phyloP scores from a whole-genome alignment of 2,888 invertebrate species.

The Timandra comae region DNA sequence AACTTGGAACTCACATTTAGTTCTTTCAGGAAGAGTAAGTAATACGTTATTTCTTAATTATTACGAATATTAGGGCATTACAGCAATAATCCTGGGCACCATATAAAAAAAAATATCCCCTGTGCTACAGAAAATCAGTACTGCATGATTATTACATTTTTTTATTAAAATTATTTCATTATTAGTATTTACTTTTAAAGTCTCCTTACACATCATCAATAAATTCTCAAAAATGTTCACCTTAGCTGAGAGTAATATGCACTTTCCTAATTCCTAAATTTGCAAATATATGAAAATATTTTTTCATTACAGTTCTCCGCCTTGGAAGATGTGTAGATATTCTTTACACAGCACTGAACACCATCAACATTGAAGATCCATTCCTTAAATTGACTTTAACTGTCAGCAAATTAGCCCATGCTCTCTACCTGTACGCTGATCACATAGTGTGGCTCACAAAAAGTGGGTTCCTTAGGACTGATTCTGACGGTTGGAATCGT shows the following conservation, averaged over 20 bases:
- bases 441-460: constrained; percentile 91
- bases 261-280: too few species aligned
- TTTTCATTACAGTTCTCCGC: constrained; percentile 82
- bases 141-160: too few species aligned
- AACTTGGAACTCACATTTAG: constrained; percentile 89
- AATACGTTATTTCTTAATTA: too few species aligned
- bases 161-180: too few species aligned
- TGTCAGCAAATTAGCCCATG: constrained; percentile 86
- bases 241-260: too few species aligned
- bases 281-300: constrained; percentile 3
- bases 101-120: too few species aligned
- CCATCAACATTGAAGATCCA: constrained; percentile 83
- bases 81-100: too few species aligned
- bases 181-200: too few species aligned
- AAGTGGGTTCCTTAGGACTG: constrained; percentile 80
- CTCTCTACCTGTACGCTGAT: constrained; percentile 88
- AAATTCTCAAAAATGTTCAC: too few species aligned
- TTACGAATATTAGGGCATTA: too few species aligned
- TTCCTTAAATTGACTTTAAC: constrained; percentile 83
- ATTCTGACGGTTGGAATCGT: constrained; percentile 85
- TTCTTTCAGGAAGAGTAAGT: constrained; percentile 89
- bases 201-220: too few species aligned
- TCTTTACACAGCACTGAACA: constrained; percentile 83
- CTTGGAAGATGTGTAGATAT: constrained; percentile 91
- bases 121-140: too few species aligned